Evolutionary conservation across 2,797 vertebrate genomes (phyloP).

Genomic region (Xerus rutilus): DNA sequence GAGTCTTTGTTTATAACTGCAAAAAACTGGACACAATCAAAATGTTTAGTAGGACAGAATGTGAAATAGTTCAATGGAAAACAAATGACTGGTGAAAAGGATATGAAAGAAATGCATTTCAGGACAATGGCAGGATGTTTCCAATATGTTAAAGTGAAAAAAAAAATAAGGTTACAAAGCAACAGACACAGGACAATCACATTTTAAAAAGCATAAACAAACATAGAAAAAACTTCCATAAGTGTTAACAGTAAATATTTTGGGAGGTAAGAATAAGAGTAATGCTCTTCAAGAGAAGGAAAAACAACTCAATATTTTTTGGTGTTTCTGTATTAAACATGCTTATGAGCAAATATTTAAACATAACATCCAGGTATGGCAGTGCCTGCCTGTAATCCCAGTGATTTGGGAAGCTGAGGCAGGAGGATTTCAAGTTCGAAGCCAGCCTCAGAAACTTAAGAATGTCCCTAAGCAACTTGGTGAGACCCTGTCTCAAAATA

Average conservation of each 20-base stretch:
- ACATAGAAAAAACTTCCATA: background rate
- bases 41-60: conserved; percentile 52
- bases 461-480: too few relatives aligned
- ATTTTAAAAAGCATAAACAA: conserved; percentile 39
- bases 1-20: conserved; percentile 52
- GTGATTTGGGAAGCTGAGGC: too few relatives aligned
- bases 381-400: too few relatives aligned
- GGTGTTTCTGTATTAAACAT: conserved; percentile 47
- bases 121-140: conserved; percentile 67
- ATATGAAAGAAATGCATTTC: conserved; percentile 68
- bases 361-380: background rate
- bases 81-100: conserved; percentile 59
- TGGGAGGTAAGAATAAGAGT: conserved; percentile 33
- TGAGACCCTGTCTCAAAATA: too few relatives aligned
- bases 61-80: conserved; percentile 64
- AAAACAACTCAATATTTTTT: background rate
- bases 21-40: conserved; percentile 51
- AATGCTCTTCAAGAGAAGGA: background rate
- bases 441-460: too few relatives aligned
- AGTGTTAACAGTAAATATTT: conserved; percentile 24
- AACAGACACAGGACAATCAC: conserved; percentile 3
- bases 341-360: conserved; percentile 39
- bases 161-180: conserved; percentile 17
- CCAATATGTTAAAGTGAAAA: conserved; percentile 29
- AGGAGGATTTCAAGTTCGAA: too few relatives aligned